phyloP scores from a whole-genome alignment of 2,888 invertebrate species.

The Chrysolina haemoptera region DNA sequence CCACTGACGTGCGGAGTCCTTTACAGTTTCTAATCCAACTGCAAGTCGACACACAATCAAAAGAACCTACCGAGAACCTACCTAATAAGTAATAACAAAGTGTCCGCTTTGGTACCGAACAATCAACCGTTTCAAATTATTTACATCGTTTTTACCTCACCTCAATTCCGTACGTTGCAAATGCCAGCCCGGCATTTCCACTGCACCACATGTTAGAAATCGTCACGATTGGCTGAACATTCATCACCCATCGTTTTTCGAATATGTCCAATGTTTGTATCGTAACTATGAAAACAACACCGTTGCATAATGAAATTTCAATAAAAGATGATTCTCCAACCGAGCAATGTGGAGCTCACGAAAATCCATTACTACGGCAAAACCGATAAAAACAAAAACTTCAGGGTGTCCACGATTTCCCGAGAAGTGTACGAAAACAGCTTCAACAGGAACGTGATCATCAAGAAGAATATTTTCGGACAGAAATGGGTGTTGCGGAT shows the following conservation, averaged over 20 bases:
- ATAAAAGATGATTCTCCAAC: constrained; percentile 55
- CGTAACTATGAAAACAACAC: constrained; percentile 11
- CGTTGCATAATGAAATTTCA: constrained; percentile 14
- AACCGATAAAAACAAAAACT: constrained; percentile 53
- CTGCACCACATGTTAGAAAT: constrained; percentile 31
- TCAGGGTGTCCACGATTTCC: constrained; percentile 60
- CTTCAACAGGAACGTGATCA: constrained; percentile 60
- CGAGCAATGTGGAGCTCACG: constrained; percentile 63
- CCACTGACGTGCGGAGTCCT: too few species aligned
- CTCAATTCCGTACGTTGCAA: constrained; percentile 20
- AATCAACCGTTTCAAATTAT: too few species aligned
- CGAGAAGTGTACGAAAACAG: constrained; percentile 59
- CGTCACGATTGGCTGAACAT: constrained; percentile 30
- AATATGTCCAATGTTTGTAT: constrained; percentile 39
- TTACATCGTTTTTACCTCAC: not conserved
- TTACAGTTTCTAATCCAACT: too few species aligned
- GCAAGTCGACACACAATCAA: too few species aligned
- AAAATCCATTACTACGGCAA: constrained; percentile 65
- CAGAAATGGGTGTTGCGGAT: constrained; percentile 67
- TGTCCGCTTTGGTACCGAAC: too few species aligned
- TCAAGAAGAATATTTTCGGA: constrained; percentile 66
- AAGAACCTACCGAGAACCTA: too few species aligned
- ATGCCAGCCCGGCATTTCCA: constrained; percentile 15
- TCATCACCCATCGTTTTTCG: constrained; percentile 15
- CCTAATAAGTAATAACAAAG: too few species aligned